These are phyloP conservation scores for Electrophaes corylata DNA, from an alignment of 2,888 invertebrate genomes.

Conservation along the genomic window DNA sequence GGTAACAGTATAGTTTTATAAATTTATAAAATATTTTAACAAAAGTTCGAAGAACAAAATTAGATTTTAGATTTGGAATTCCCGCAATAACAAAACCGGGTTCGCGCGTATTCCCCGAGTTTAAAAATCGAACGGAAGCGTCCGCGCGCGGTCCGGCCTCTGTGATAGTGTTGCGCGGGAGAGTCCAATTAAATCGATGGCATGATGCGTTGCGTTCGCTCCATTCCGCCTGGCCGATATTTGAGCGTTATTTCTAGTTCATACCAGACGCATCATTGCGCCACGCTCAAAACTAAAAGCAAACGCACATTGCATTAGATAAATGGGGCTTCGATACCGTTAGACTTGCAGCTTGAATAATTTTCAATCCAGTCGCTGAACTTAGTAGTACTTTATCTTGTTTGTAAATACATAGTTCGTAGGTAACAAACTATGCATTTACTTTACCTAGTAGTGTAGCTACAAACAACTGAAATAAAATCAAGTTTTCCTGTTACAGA, in stretches of 20 bases:
- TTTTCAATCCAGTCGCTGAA: neutral
- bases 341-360: constrained; percentile 8
- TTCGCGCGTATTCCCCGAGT: constrained; percentile 68
- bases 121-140: constrained; percentile 64
- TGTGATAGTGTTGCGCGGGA: constrained; percentile 69
- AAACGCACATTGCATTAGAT: constrained; percentile 78
- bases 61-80: constrained; percentile 15
- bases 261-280: constrained; percentile 64
- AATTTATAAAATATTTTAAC: neutral
- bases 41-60: neutral
- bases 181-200: constrained; percentile 71
- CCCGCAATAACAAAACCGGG: constrained; percentile 28
- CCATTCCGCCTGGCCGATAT: constrained; percentile 77
- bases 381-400: neutral
- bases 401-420: too few relatives aligned
- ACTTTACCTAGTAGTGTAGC: neutral
- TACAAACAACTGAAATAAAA: neutral
- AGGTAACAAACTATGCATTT: too few relatives aligned
- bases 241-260: constrained; percentile 78
- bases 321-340: constrained; percentile 44
- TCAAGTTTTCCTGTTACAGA: neutral
- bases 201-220: constrained; percentile 72
- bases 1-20: too few relatives aligned
- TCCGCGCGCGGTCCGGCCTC: constrained; percentile 74
- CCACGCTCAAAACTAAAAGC: constrained; percentile 80